Conservation (phyloP, 2,113 vertebrate genomes). For the Psophia crepitans region DNA sequence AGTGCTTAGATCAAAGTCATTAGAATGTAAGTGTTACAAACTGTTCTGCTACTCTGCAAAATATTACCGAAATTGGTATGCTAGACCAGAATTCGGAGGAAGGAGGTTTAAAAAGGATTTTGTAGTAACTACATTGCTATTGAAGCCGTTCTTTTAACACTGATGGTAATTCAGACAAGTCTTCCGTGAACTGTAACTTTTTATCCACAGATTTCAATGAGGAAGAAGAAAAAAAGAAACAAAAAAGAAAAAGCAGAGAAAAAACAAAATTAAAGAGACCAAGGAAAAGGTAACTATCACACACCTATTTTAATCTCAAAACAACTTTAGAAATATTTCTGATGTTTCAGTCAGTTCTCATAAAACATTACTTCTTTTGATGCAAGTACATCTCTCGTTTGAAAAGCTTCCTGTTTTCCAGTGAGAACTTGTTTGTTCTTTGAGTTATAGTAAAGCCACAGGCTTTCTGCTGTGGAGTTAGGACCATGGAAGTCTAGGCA, state of each 20-base stretch:
- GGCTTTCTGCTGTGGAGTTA: neutral
- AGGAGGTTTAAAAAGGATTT: neutral
- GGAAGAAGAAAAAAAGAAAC: slow-evolving; percentile 81
- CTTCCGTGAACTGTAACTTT: neutral
- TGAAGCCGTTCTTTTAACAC: neutral
- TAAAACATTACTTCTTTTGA: neutral
- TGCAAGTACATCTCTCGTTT: neutral
- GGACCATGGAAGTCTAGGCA: neutral
- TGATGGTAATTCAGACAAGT: neutral
- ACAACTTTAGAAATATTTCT: neutral
- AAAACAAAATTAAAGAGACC: slow-evolving; percentile 80
- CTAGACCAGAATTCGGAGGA: neutral
- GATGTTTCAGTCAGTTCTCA: neutral
- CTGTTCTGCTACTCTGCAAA: neutral
- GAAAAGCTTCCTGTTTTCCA: neutral
- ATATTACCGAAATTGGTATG: neutral
- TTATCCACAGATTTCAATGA: slow-evolving; percentile 73
- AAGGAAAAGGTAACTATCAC: slow-evolving; percentile 81
- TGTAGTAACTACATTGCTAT: neutral
- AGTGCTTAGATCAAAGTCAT: neutral
- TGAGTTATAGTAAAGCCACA: neutral
- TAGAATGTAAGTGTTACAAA: neutral
- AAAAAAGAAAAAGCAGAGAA: slow-evolving; percentile 85
- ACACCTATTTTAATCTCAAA: neutral
- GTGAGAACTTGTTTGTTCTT: neutral